Conservation (phyloP, 2,797 vertebrate genomes). For the Chrysocyon brachyurus region DNA sequence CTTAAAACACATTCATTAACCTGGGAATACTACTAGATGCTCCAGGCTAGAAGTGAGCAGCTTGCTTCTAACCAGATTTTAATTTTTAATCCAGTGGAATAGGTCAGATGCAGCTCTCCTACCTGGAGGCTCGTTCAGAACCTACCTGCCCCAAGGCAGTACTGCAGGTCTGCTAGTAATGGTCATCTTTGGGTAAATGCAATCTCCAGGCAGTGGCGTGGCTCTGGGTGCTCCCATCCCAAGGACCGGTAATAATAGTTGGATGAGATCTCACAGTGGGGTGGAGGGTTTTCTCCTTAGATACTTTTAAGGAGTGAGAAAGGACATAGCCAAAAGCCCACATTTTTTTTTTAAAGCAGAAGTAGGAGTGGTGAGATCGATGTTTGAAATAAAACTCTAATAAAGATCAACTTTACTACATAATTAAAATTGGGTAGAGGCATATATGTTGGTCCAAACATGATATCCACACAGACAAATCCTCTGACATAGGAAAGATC, state of each 20-base stretch:
- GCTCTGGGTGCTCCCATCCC: background rate
- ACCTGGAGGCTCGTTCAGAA: background rate
- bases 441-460: background rate
- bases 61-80: slow-evolving; percentile 61
- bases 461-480: slow-evolving; percentile 56
- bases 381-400: slow-evolving; percentile 65
- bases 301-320: slow-evolving; percentile 15
- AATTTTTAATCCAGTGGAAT: slow-evolving; percentile 70
- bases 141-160: background rate
- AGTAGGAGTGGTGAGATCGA: background rate
- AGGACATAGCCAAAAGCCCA: background rate
- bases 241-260: background rate
- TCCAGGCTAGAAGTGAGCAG: slow-evolving; percentile 21
- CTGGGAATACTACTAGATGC: background rate
- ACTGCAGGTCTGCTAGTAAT: fast-evolving
- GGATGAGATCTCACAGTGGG: background rate
- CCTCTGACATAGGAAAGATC: background rate
- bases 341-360: background rate
- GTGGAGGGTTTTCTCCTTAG: background rate
- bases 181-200: background rate
- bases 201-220: background rate
- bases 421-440: slow-evolving; percentile 67
- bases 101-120: background rate
- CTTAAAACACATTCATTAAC: background rate
- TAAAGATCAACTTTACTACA: slow-evolving; percentile 66